Evolutionary conservation across 2,888 invertebrate genomes (phyloP).

Genomic region (Plagodis dolabraria): DNA sequence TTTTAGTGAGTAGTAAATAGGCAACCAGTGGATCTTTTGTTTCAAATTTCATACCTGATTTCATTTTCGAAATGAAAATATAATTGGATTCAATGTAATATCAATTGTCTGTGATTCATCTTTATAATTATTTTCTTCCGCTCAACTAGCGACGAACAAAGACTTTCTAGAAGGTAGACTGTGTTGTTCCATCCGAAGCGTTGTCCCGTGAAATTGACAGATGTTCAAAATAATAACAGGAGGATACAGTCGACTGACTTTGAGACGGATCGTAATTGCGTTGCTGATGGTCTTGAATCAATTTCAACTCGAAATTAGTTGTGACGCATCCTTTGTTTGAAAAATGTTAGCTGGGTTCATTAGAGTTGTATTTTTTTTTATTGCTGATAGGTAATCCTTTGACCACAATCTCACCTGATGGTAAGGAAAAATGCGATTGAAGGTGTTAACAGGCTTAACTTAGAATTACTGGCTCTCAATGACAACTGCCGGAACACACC

Average conservation of each 20-base stretch:
- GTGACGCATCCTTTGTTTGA: conserved; percentile 28
- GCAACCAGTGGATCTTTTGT: not conserved
- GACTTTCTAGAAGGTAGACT: conserved; percentile 53
- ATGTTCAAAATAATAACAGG: conserved; percentile 70
- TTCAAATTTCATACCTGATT: conserved; percentile 3
- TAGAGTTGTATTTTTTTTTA: too few species aligned
- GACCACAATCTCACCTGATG: too few species aligned
- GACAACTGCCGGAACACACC: too few species aligned
- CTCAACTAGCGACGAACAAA: conserved; percentile 68
- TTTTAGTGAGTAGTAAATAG: too few species aligned
- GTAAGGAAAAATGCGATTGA: too few species aligned
- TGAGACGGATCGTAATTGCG: conserved; percentile 52
- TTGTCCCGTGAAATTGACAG: conserved; percentile 69
- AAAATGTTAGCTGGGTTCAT: conserved; percentile 18
- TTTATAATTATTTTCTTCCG: conserved; percentile 73
- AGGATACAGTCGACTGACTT: conserved; percentile 54
- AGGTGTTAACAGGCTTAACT: too few species aligned
- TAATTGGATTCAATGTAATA: conserved; percentile 43
- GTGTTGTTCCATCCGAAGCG: conserved; percentile 60
- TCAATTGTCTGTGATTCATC: conserved; percentile 58
- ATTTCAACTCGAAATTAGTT: conserved; percentile 44
- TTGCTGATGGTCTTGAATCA: conserved; percentile 51
- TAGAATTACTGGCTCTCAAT: too few species aligned
- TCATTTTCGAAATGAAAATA: conserved; percentile 31
- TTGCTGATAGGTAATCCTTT: too few species aligned